A percentile compares a stretch with the other conserved stretches of the same genome.
Conservation (phyloP, 2,113 vertebrate species). For the Catharus bicknelli region DNA sequence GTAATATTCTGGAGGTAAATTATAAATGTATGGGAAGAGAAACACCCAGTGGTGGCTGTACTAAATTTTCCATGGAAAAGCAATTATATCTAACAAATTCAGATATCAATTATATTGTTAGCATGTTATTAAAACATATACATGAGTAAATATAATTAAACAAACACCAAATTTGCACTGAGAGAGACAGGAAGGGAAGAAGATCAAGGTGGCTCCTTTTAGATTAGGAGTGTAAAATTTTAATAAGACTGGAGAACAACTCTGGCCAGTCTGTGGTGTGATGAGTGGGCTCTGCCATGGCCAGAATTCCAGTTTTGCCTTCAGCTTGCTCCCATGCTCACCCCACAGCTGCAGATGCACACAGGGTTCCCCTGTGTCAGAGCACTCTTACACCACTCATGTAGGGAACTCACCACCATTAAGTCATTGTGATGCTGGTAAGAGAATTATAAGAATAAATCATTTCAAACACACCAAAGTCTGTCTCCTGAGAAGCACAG, state of each 20-base stretch:
- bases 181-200: background rate
- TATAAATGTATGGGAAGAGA: background rate
- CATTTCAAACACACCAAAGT: background rate
- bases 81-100: background rate
- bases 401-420: background rate
- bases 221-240: background rate
- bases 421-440: background rate
- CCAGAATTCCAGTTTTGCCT: background rate
- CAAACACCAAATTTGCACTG: background rate
- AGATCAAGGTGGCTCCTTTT: background rate
- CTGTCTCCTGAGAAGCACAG: background rate
- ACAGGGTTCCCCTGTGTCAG: background rate
- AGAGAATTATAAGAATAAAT: background rate
- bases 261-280: background rate
- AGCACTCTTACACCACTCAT: background rate
- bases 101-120: background rate
- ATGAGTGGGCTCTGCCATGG: fast-evolving
- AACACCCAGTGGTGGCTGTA: background rate
- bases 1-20: background rate
- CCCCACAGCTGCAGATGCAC: background rate
- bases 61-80: background rate
- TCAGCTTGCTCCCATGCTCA: no score
- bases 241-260: background rate
- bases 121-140: background rate
- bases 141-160: background rate